These are phyloP conservation scores for Lichenostomus cassidix DNA, from an alignment of 2,113 vertebrate species.

Conservation along the genomic window DNA sequence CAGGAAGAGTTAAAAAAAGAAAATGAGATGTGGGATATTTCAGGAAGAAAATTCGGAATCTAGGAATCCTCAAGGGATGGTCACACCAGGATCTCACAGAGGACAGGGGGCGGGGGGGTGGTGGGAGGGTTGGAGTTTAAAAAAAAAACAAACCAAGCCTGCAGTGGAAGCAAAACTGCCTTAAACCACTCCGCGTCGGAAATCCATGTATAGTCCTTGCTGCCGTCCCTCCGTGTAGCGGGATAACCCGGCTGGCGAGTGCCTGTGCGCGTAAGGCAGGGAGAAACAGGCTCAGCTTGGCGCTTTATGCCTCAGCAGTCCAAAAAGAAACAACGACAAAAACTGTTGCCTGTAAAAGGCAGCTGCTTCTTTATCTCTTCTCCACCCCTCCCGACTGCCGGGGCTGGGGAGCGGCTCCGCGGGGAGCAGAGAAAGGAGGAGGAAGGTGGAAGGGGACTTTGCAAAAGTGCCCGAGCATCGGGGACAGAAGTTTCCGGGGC, in stretches of 20 bases:
- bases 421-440: neutral
- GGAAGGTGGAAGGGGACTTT: neutral
- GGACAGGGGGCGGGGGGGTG: neutral
- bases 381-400: neutral
- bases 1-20: neutral
- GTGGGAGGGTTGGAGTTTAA: neutral
- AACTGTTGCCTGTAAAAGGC: slow-evolving; percentile 55
- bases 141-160: neutral
- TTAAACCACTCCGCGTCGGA: neutral
- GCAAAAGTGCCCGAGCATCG: neutral
- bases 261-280: neutral
- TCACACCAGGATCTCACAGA: neutral
- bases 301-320: slow-evolving; percentile 1
- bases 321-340: slow-evolving; percentile 31
- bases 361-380: slow-evolving; percentile 30
- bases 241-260: neutral
- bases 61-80: neutral
- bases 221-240: neutral
- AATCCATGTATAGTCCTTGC: neutral
- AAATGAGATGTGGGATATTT: neutral
- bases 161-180: slow-evolving; percentile 6
- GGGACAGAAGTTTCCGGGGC: slow-evolving; percentile 20
- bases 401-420: neutral
- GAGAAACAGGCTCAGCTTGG: neutral
- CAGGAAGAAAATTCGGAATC: neutral